A percentile compares a stretch with the other conserved stretches of the same genome.
phyloP scores from a whole-genome alignment of 2,888 invertebrate species.

The Uropetala carovei region DNA sequence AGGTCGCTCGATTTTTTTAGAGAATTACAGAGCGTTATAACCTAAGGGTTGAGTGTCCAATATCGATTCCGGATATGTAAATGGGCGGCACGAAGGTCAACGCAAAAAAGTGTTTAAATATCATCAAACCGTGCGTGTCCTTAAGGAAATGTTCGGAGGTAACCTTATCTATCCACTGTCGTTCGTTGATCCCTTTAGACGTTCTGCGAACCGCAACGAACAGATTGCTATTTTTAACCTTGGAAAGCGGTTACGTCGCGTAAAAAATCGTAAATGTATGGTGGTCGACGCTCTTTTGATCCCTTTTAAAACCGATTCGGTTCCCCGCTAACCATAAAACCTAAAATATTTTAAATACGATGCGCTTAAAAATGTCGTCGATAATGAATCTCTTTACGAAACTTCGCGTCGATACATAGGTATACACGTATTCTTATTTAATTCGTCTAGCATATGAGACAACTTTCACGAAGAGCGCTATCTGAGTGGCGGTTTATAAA shows the following conservation, averaged over 20 bases:
- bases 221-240: background rate
- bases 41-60: background rate
- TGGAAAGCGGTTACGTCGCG: background rate
- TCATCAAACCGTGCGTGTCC: background rate
- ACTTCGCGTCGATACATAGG: too few relatives aligned
- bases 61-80: background rate
- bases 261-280: background rate
- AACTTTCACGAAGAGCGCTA: background rate
- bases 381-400: too few relatives aligned
- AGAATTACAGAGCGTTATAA: background rate
- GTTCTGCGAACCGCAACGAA: background rate
- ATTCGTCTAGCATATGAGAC: slow-evolving; percentile 1
- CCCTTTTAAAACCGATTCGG: too few relatives aligned
- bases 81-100: background rate
- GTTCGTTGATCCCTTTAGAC: background rate
- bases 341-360: too few relatives aligned
- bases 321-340: too few relatives aligned
- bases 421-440: background rate
- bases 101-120: background rate
- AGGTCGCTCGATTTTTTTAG: background rate
- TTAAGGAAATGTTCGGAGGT: background rate
- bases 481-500: background rate
- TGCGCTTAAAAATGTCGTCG: too few relatives aligned
- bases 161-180: background rate
- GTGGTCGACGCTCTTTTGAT: too few relatives aligned